Conservation (phyloP, 2,888 invertebrate genomes). For the Itoplectis maculator region DNA sequence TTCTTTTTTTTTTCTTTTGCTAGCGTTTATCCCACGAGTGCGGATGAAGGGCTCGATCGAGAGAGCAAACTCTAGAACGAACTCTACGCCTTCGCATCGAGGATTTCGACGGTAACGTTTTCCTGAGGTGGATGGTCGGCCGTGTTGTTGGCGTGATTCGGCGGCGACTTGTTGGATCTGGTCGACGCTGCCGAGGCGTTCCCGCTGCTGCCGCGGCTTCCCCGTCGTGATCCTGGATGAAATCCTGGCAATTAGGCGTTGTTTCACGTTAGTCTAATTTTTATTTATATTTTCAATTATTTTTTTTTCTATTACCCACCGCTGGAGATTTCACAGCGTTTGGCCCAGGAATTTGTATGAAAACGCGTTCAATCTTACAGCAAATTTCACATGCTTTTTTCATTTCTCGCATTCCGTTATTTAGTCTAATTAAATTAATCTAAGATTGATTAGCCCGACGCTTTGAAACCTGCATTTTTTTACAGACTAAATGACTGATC, state of each 20-base stretch:
- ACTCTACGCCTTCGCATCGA: constrained; percentile 88
- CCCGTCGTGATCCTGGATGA: constrained; percentile 88
- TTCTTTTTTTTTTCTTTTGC: neutral
- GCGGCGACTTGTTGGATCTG: constrained; percentile 82
- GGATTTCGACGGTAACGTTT: constrained; percentile 91
- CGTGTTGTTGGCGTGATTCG: constrained; percentile 76
- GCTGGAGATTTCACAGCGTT: neutral
- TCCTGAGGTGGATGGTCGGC: constrained; percentile 85
- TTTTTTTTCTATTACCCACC: constrained; percentile 8
- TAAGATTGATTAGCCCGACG: neutral
- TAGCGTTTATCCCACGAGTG: constrained; percentile 57
- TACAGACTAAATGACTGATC: constrained; percentile 19
- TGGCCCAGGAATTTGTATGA: neutral
- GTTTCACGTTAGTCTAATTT: constrained; percentile 66
- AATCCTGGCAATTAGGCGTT: constrained; percentile 83
- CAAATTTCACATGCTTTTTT: too few species aligned
- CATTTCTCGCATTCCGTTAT: too few species aligned
- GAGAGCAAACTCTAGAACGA: constrained; percentile 78
- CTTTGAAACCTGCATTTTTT: constrained; percentile 10
- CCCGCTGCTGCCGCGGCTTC: constrained; percentile 90
- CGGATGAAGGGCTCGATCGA: constrained; percentile 68
- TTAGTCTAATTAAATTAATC: neutral
- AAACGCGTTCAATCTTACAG: too few species aligned
- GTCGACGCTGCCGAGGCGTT: constrained; percentile 91
- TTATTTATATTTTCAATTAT: neutral